Conservation (phyloP, 2,113 vertebrate genomes). For the Phylloscopus trochilus region DNA sequence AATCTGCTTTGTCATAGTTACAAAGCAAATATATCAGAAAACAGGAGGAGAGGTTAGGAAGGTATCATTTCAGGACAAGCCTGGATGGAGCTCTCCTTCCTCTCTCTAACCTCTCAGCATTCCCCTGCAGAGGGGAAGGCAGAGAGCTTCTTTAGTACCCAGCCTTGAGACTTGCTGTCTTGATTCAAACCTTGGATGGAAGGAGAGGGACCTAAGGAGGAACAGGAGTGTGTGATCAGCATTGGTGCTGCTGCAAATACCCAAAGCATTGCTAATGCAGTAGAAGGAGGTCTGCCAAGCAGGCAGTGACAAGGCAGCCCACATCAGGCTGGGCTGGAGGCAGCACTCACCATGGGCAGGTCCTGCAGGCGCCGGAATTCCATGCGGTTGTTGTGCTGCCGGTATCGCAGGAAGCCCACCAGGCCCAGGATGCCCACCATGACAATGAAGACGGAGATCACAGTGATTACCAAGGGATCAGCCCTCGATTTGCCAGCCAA, state of each 20-base stretch:
- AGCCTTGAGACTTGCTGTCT: slow-evolving; percentile 31
- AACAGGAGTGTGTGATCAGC: slow-evolving; percentile 25
- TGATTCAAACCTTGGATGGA: slow-evolving; percentile 45
- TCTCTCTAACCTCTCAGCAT: slow-evolving; percentile 10
- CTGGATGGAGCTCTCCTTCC: slow-evolving; percentile 5
- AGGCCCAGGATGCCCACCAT: slow-evolving; percentile 81
- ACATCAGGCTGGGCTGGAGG: background rate
- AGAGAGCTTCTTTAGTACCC: slow-evolving; percentile 32
- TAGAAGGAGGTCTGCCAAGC: slow-evolving; percentile 3
- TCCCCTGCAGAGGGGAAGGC: slow-evolving; percentile 44
- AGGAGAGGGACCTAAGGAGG: slow-evolving; percentile 48
- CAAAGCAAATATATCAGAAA: background rate
- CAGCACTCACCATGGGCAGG: slow-evolving; percentile 63
- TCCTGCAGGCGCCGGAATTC: slow-evolving; percentile 85
- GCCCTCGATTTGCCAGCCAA: background rate
- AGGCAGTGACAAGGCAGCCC: background rate
- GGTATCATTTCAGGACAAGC: slow-evolving; percentile 1
- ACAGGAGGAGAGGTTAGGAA: background rate
- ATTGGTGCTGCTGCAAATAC: background rate
- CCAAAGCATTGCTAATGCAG: background rate
- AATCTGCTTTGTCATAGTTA: slow-evolving; percentile 19
- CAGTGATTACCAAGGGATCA: slow-evolving; percentile 82
- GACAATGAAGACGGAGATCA: slow-evolving; percentile 83
- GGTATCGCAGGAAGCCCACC: slow-evolving; percentile 83
- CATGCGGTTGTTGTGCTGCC: slow-evolving; percentile 75